Percentiles rank a stretch among this genome's conserved stretches.
Evolutionary conservation across 2,113 vertebrate genomes (phyloP).

Genomic region (Corythoichthys intestinalis): DNA sequence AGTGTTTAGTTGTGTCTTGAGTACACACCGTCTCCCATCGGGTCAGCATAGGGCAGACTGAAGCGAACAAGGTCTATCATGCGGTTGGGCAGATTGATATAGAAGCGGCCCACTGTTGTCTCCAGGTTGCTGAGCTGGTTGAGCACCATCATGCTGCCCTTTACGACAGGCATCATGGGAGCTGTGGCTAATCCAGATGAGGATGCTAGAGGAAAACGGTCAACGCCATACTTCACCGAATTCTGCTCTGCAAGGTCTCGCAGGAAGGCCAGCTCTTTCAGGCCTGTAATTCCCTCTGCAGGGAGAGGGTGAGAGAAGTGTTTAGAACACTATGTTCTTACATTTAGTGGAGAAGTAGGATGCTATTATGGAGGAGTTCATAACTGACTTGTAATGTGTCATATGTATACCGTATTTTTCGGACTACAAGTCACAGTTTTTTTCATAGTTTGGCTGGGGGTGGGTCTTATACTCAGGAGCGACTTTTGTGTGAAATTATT

Average conservation of each 20-base stretch:
- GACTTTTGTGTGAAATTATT: too few species aligned
- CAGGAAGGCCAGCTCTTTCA: constrained; percentile 95
- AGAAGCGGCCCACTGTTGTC: constrained; percentile 94
- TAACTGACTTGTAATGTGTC: too few species aligned
- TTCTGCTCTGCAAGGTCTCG: constrained; percentile 96
- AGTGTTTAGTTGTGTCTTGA: not conserved
- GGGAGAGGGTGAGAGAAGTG: not conserved
- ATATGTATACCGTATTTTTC: too few species aligned
- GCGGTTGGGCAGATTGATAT: constrained; percentile 94
- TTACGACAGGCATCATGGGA: constrained; percentile 77
- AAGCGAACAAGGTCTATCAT: constrained; percentile 96
- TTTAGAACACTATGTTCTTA: not conserved
- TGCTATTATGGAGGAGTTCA: too few species aligned
- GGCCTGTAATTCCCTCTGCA: constrained; percentile 87
- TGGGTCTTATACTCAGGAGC: too few species aligned
- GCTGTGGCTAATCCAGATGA: constrained; percentile 25
- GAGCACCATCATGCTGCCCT: constrained; percentile 98
- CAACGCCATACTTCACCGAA: constrained; percentile 83
- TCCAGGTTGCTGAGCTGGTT: constrained; percentile 98
- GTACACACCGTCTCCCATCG: constrained; percentile 93
- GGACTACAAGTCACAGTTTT: too few species aligned
- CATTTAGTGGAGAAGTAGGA: not conserved
- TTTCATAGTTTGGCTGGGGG: too few species aligned
- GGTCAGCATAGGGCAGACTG: constrained; percentile 91
- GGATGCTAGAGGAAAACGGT: constrained; percentile 21